These are phyloP conservation scores for Stegophylla sp. DNA, from an alignment of 2,888 invertebrate species.

Conservation along the genomic window DNA sequence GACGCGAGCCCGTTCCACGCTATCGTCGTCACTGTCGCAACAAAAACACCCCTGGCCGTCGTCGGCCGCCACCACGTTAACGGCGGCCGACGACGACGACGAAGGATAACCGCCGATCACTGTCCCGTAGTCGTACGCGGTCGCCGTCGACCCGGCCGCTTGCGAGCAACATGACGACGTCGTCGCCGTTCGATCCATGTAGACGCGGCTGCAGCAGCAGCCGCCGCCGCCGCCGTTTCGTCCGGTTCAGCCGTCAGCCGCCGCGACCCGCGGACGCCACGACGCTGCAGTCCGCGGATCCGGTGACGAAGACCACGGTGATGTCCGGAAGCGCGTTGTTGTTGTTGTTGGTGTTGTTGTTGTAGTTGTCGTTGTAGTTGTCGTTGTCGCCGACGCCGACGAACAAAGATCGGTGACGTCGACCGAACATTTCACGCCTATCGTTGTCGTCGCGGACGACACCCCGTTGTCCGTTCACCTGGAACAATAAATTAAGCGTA, in stretches of 20 bases:
- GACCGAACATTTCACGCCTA: background rate
- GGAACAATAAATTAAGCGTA: no score
- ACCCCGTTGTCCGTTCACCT: no score
- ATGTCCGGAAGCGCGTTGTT: background rate
- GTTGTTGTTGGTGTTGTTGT: no score
- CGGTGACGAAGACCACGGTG: background rate
- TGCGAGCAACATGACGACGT: slow-evolving; percentile 21
- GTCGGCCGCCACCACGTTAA: slow-evolving; percentile 11
- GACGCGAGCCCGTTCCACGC: slow-evolving; percentile 68
- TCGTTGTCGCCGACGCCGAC: no score
- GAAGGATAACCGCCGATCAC: background rate
- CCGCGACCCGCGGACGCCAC: background rate
- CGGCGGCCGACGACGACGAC: background rate
- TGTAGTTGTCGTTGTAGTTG: no score
- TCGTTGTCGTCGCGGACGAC: no score
- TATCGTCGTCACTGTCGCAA: slow-evolving; percentile 69
- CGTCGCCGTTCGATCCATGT: slow-evolving; percentile 30
- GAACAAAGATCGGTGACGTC: background rate
- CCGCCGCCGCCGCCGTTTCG: slow-evolving; percentile 6
- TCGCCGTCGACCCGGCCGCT: background rate
- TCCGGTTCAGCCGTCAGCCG: background rate
- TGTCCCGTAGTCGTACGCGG: slow-evolving; percentile 3
- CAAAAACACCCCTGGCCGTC: slow-evolving; percentile 66
- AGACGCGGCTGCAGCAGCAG: background rate
- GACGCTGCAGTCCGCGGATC: background rate